Evolutionary conservation across 1,140 invertebrate genomes (phyloP).

Genomic region (Penaeus indicus): DNA sequence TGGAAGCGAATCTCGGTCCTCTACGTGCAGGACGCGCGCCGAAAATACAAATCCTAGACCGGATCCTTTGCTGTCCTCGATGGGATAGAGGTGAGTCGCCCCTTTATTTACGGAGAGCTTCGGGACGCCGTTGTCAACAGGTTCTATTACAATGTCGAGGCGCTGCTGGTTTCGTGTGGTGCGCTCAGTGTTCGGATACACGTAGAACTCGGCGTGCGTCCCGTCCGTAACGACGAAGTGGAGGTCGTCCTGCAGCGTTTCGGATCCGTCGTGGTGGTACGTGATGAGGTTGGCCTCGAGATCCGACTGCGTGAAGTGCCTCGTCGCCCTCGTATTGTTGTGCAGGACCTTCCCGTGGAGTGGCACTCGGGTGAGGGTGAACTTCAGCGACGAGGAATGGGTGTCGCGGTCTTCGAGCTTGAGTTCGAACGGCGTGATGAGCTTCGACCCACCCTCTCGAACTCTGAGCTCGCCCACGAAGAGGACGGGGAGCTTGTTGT

Average conservation of each 20-base stretch:
- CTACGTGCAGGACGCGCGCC: constrained; percentile 67
- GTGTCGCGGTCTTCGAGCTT: constrained; percentile 71
- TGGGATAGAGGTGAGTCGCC: background rate
- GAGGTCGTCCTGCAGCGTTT: constrained; percentile 69
- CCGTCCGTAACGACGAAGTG: constrained; percentile 70
- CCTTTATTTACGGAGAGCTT: constrained; percentile 68
- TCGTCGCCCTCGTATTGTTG: constrained; percentile 68
- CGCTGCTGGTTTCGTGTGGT: constrained; percentile 68
- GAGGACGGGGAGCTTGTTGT: constrained; percentile 71
- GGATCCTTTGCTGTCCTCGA: background rate
- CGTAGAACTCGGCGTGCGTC: constrained; percentile 69
- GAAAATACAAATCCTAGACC: constrained; percentile 7
- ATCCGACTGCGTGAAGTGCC: constrained; percentile 70
- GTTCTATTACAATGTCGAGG: constrained; percentile 70
- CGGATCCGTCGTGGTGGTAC: constrained; percentile 71
- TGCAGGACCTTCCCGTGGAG: constrained; percentile 69
- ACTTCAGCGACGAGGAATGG: constrained; percentile 67
- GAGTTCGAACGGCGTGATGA: constrained; percentile 71
- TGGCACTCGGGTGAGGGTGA: constrained; percentile 69
- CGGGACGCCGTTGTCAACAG: constrained; percentile 70
- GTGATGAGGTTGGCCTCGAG: constrained; percentile 69
- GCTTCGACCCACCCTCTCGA: constrained; percentile 69
- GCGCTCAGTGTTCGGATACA: constrained; percentile 68
- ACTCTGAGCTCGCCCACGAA: constrained; percentile 69
- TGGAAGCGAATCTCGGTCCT: constrained; percentile 69